A percentile compares a stretch with the other conserved stretches of the same genome.
phyloP scores from a whole-genome alignment of 2,797 vertebrate genomes.

The Parambassis ranga region DNA sequence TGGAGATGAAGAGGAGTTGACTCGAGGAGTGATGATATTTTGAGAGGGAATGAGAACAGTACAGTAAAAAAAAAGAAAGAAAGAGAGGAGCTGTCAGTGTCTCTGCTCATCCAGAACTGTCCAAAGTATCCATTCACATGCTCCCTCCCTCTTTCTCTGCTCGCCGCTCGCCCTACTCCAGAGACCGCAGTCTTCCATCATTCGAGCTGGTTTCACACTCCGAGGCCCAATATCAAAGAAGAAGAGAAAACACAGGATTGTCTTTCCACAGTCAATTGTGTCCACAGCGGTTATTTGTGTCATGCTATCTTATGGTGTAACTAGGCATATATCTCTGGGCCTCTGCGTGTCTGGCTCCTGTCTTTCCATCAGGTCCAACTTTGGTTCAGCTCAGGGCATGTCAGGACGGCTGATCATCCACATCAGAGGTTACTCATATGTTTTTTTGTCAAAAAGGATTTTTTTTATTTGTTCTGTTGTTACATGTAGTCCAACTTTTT shows the following conservation, averaged over 20 bases:
- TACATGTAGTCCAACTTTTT: too few species aligned
- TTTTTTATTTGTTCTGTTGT: too few species aligned
- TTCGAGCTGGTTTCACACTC: slow-evolving; percentile 65
- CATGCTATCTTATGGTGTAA: slow-evolving; percentile 31
- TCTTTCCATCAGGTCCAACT: slow-evolving; percentile 41
- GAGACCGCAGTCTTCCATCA: slow-evolving; percentile 50
- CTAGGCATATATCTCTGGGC: slow-evolving; percentile 16
- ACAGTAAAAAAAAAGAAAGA: slow-evolving; percentile 22
- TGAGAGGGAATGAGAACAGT: slow-evolving; percentile 6
- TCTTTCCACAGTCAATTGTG: slow-evolving; percentile 59
- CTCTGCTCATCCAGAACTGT: slow-evolving; percentile 65
- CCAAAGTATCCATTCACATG: slow-evolving; percentile 39
- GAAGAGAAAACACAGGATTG: slow-evolving; percentile 56
- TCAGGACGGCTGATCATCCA: too few species aligned
- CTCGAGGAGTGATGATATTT: slow-evolving; percentile 35
- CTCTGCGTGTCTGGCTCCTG: slow-evolving; percentile 15
- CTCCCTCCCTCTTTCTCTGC: neutral
- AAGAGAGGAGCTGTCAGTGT: slow-evolving; percentile 39
- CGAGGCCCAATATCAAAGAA: slow-evolving; percentile 55
- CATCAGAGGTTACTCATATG: too few species aligned
- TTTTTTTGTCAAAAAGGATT: too few species aligned
- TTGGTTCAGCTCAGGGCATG: slow-evolving; percentile 55
- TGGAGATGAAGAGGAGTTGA: slow-evolving; percentile 12
- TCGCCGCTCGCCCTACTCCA: slow-evolving; percentile 22
- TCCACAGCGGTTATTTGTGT: slow-evolving; percentile 55